phyloP scores from a whole-genome alignment of 2,797 vertebrate genomes.

The Bradypodion ventrale region DNA sequence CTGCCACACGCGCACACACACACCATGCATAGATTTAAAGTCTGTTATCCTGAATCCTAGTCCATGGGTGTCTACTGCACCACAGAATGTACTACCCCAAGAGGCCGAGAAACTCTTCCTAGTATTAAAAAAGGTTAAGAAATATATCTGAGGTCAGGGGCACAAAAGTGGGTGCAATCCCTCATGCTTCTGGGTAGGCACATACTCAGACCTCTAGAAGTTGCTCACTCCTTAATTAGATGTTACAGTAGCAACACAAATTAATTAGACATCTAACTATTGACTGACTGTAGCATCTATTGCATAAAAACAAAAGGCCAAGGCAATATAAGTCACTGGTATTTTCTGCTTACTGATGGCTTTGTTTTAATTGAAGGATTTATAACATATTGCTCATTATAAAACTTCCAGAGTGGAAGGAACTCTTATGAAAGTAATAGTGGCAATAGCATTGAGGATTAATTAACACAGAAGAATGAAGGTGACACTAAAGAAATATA shows the following conservation, averaged over 20 bases:
- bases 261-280: background rate
- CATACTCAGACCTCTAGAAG: too few species aligned
- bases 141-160: too few species aligned
- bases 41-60: too few species aligned
- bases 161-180: too few species aligned
- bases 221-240: background rate
- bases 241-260: background rate
- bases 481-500: background rate
- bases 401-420: background rate
- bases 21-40: too few species aligned
- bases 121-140: too few species aligned
- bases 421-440: background rate
- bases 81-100: too few species aligned
- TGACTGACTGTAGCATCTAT: background rate
- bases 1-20: too few species aligned
- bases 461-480: background rate
- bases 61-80: too few species aligned
- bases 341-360: background rate
- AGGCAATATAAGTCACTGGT: background rate
- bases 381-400: background rate
- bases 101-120: too few species aligned
- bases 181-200: too few species aligned
- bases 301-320: background rate
- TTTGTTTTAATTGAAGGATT: background rate
- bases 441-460: background rate